Percentiles rank a stretch among this genome's conserved stretches.
Conservation (phyloP, 2,113 vertebrate species). For the Pseudonaja textilis region DNA sequence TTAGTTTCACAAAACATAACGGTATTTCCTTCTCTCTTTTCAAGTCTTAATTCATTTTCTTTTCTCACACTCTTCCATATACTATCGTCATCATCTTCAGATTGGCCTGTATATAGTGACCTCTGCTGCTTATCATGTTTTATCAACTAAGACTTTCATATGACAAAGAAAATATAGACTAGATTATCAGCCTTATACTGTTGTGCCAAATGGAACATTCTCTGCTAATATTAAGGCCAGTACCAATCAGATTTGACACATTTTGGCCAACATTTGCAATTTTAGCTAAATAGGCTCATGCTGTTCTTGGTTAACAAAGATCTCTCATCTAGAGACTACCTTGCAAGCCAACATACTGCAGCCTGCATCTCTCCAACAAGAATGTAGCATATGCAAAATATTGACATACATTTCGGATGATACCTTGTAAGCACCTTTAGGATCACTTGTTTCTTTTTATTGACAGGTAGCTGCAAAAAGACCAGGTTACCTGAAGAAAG, state of each 20-base stretch:
- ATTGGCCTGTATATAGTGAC: background rate
- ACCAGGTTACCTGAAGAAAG: constrained; percentile 92
- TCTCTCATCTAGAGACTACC: background rate
- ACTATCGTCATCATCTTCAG: background rate
- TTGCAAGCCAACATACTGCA: background rate
- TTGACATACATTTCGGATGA: background rate
- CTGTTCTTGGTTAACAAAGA: background rate
- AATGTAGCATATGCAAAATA: background rate
- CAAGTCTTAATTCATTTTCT: background rate
- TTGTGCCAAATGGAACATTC: background rate
- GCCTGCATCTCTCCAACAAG: background rate
- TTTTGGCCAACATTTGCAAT: background rate
- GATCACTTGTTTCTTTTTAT: constrained; percentile 49
- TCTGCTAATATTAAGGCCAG: background rate
- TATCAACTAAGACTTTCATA: background rate
- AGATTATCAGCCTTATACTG: background rate
- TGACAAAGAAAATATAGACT: background rate
- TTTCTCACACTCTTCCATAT: background rate
- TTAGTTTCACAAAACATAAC: background rate
- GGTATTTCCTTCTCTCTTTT: background rate
- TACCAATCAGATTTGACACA: background rate
- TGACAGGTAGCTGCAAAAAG: constrained; percentile 92
- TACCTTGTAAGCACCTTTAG: background rate
- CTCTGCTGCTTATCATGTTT: background rate
- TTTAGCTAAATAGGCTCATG: background rate